These are phyloP conservation scores for Prenolepis imparis DNA, from an alignment of 2,888 invertebrate species.

Conservation along the genomic window DNA sequence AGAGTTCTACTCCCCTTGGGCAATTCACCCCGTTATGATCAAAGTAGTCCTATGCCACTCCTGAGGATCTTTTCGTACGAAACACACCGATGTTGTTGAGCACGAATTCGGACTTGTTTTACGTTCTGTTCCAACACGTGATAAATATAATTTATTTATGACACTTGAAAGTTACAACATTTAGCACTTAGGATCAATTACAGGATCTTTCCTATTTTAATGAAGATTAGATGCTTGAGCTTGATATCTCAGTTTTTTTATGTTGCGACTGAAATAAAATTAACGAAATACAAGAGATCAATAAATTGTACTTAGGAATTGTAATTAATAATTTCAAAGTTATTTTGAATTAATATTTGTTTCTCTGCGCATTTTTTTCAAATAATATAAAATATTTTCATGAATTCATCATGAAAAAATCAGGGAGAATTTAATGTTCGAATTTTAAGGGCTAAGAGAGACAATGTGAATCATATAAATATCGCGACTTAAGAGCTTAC, in stretches of 20 bases:
- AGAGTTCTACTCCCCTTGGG: slow-evolving; percentile 46
- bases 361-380: not conserved
- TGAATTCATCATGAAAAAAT: too few species aligned
- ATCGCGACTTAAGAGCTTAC: not conserved
- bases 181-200: slow-evolving; percentile 4
- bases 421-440: too few species aligned
- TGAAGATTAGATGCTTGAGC: not conserved
- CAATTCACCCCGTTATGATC: slow-evolving; percentile 32
- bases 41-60: not conserved
- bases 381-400: not conserved
- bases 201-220: not conserved
- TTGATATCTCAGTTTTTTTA: not conserved
- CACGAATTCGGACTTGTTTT: not conserved
- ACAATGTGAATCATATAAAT: not conserved
- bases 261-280: not conserved
- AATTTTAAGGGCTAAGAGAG: not conserved
- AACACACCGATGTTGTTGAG: not conserved
- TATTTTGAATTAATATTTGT: not conserved
- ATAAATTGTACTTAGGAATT: not conserved
- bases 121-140: not conserved
- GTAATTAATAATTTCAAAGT: not conserved
- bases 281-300: not conserved
- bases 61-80: slow-evolving; percentile 28
- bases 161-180: slow-evolving; percentile 9
- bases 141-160: slow-evolving; percentile 16